phyloP scores from a whole-genome alignment of 2,888 invertebrate species.

The Eledona agricola region DNA sequence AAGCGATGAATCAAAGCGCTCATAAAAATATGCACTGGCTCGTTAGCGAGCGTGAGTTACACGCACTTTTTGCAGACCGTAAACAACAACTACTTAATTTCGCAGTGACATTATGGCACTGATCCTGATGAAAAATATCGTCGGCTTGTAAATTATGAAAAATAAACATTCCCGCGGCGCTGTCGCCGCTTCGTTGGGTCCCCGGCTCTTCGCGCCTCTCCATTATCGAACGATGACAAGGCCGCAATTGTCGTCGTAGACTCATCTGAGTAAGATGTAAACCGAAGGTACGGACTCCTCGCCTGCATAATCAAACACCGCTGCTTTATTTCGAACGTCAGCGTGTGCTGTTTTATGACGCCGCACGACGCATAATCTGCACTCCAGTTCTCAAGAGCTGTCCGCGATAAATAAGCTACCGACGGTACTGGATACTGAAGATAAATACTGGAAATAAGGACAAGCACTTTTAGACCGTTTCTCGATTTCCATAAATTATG shows the following conservation, averaged over 20 bases:
- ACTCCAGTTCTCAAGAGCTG: conserved; percentile 56
- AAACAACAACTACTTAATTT: conserved; percentile 59
- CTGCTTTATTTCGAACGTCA: conserved; percentile 57
- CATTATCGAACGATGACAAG: conserved; percentile 27
- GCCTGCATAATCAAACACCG: conserved; percentile 51
- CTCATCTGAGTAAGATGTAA: conserved; percentile 52
- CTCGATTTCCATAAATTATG: conserved; percentile 33
- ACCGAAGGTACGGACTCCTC: conserved; percentile 48
- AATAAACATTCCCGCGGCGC: conserved; percentile 46
- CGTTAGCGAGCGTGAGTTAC: conserved; percentile 54
- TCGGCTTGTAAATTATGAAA: conserved; percentile 52
- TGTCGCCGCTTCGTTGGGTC: conserved; percentile 7
- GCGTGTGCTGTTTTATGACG: conserved; percentile 56
- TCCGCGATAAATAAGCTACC: conserved; percentile 53
- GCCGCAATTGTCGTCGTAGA: conserved; percentile 21
- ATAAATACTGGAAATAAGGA: not conserved
- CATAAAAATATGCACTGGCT: conserved; percentile 51
- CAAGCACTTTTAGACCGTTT: conserved; percentile 7
- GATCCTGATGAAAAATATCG: conserved; percentile 52
- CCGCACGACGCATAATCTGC: conserved; percentile 55
- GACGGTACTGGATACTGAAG: conserved; percentile 50
- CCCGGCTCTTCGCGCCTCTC: conserved; percentile 24
- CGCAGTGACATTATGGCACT: conserved; percentile 56
- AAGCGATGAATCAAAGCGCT: conserved; percentile 41
- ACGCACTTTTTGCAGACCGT: conserved; percentile 50